Conservation (phyloP, 2,888 invertebrate species). For the Rhynchonema sp. region DNA sequence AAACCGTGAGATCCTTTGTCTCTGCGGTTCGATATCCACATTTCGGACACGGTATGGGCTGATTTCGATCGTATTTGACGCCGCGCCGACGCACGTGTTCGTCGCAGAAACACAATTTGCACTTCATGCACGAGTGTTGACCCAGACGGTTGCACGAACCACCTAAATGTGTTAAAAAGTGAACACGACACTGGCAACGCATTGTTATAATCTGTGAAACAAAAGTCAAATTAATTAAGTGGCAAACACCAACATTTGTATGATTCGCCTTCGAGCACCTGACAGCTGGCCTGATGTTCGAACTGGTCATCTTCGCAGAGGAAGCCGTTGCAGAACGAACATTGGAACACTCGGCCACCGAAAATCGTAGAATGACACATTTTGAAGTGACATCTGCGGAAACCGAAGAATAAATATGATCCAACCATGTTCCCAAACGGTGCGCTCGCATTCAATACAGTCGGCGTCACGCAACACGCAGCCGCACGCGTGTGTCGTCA, state of each 20-base stretch:
- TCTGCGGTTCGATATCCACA: slow-evolving; percentile 77
- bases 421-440: slow-evolving; percentile 78
- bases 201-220: neutral
- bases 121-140: slow-evolving; percentile 79
- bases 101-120: slow-evolving; percentile 87
- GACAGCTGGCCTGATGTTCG: slow-evolving; percentile 90
- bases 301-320: slow-evolving; percentile 82
- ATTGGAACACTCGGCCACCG: slow-evolving; percentile 47
- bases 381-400: neutral
- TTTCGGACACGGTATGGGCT: slow-evolving; percentile 72
- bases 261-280: slow-evolving; percentile 77
- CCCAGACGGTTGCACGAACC: slow-evolving; percentile 82
- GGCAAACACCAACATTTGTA: slow-evolving; percentile 54
- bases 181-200: neutral
- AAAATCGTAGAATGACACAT: slow-evolving; percentile 7
- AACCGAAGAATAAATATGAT: neutral
- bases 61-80: slow-evolving; percentile 64
- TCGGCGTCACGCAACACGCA: slow-evolving; percentile 70
- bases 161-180: slow-evolving; percentile 37
- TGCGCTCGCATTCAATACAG: slow-evolving; percentile 75
- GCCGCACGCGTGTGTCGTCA: slow-evolving; percentile 68
- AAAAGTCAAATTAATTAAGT: neutral
- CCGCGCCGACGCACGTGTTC: slow-evolving; percentile 82
- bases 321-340: slow-evolving; percentile 66
- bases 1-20: slow-evolving; percentile 85